Base-by-base conservation (phyloP, 2,113 vertebrate species). In the Periophthalmodon schlosseri region DNA sequence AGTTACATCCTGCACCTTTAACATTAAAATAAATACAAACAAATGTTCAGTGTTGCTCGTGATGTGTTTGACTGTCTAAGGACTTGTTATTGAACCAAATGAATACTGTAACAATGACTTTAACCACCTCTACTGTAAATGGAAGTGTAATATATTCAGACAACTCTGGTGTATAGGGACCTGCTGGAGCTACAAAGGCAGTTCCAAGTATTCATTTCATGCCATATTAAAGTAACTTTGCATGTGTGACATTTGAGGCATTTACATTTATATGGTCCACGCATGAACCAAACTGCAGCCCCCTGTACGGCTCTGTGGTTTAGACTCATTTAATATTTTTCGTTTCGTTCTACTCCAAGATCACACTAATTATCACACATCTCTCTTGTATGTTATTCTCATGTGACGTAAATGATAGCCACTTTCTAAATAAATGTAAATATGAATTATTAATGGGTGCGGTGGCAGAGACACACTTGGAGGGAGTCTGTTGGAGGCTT, bases 361-460 rank as follows among this genome's bases (percentile, higher is more conserved):
- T 44, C 63, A 65, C 16, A 65, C 16, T 16, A 39, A 39, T 36
- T n/a, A 39, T 65, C 18, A 20, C 15, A 20, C 60, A 34, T 63
- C 28, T 15, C 60, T 63, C 28, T 7, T 14, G 14, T 69, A 15
- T 50, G 14, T 71, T 78, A 34, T 71, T 80, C 21, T 74, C 23
- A 49, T 34, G 66, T 69, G 39, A 46, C 33, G 79, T 80, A 76
- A 86, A 84, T 87, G 84, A 79, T 72, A 78, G 79, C 76, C 57
- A 63, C 66, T 84, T 78, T 80, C 85, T 85, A 76, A 80, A 76
- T 78, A 39, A 50, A 67, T 56, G 49, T 83, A 88, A 44, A 83
- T 84, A 83, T 86, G 84, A 92, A 90, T 87, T 91, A 92, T 90
- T 89, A 84, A 93, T 90, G 84, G 20, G 18, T 69, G 78, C 68